Base-by-base conservation (phyloP, 2,888 invertebrate species). In the Agrypnus murinus region DNA sequence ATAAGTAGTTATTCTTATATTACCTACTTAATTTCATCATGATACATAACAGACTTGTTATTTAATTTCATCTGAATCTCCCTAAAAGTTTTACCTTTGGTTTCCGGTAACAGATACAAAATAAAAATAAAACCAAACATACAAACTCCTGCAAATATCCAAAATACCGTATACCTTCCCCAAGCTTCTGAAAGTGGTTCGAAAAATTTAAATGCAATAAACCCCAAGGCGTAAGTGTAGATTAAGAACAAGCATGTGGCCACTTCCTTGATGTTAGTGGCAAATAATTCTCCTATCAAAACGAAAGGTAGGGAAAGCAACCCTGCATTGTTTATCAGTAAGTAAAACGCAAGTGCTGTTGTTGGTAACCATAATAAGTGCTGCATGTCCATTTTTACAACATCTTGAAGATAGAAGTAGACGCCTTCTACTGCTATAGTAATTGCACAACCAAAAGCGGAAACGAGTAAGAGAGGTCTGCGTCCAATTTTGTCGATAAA, bases 231-330 rank as follows among this genome's bases (percentile, higher is more conserved):
- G n/a, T n/a, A n/a, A n/a, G n/a, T n/a, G n/a, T n/a, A n/a, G n/a
- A n/a, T n/a, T n/a, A n/a, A n/a, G n/a, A n/a, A n/a, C n/a, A n/a
- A n/a, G n/a, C n/a, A n/a, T n/a, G n/a, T n/a, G n/a, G n/a, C n/a
- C n/a, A n/a, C n/a, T n/a, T n/a, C n/a, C n/a, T n/a, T n/a, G n/a
- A 91, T 89, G 72, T 90, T 90, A 0, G 90, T 89, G 0, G 91
- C 89, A 76, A 91, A 91, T 2, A 91, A 76, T 79, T 91, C 91
- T 0, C 90, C 90, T 77, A 91, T 88, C 85, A 91, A 86, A 74
- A 91, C 88, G 71, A 90, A 90, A 0, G 91, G 88, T 32, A 91
- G 77, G 17, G 90, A 90, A 0, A 89, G 90, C 34, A 91, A 82
- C 0, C 91, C 91, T 3, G 89, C 80, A 0, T 90, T 88, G 58